Evolutionary conservation across 2,113 vertebrate genomes (phyloP), one percentile per base, ranked within the genome.

Genomic region (Ailurus styani): DNA sequence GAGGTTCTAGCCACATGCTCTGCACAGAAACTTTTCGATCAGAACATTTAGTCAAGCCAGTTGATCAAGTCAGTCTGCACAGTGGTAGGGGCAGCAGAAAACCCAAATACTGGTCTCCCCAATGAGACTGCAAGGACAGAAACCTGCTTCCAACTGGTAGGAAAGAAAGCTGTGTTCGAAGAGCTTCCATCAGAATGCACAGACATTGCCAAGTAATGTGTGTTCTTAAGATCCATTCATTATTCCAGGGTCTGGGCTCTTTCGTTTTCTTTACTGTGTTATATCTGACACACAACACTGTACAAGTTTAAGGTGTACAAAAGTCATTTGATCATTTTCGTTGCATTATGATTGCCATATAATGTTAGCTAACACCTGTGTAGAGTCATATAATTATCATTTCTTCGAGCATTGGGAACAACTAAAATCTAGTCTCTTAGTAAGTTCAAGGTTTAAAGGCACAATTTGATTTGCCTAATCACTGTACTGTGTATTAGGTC

Each of bases 61-160:
- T 78, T 2, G 1, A 37, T 42, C 13, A 89, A 77, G 60, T 83
- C 57, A 93, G 64, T 89, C 70, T 68, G 60, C 66, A 52, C 66
- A 18, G 45, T 42, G 83, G 60, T 15, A 23, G 2, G 42, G 37
- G 73, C 79, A 42, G 94, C 54, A 93, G 90, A 93, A 96, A 62
- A 52, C 34, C 45, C 21, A 54, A 66, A 50, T 29, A 29, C 34
- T 18, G 20, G 0, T 45, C 31, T 84, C 45, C 50, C 21, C 0
- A 0, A 21, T 2, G 25, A 93, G 57, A 73, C 52, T 4, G 1
- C 23, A 60, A 34, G 84, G 17, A 6, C 0, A 0, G 54, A 79
- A 6, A 37, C 87, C 75, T 70, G 37, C 81, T 57, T 40, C 45
- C 84, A 97, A 64, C 17, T 34, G 42, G 34, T 17, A 54, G 82